Base-by-base conservation (phyloP, 2,888 invertebrate genomes). In the Gonocerus acuteangulatus region DNA sequence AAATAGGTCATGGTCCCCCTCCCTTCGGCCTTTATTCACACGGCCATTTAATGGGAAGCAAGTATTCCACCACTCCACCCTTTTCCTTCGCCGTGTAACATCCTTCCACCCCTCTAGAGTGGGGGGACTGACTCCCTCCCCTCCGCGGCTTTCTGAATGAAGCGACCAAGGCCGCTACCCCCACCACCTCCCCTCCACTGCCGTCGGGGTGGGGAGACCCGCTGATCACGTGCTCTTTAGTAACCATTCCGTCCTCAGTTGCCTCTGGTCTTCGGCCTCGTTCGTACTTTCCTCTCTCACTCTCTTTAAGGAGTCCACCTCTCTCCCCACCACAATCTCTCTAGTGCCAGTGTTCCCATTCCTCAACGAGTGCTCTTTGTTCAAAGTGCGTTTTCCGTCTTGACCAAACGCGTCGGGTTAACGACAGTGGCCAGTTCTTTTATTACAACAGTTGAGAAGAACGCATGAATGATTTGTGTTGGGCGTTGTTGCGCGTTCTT, bases 1-100 rank as follows among this genome's bases (percentile, higher is more conserved):
- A 54, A 54, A 54, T 54, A 54, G 54, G 54, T 54, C 54, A 54
- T 54, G 54, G 54, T 54, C 54, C 54, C 42, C 54, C 42, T 42
- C 23, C 34, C 39, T 34, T 6, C 32, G 7, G 32, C 16, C 36
- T 36, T 52, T 52, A 52, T 52, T 52, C 52, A 52, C 54, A 54
- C 54, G 39, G 54, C 39, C 54, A 42, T 42, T 39, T 39, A 42
- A 54, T 39, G 54, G 54, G 23, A n/a, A 21, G 32, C 34, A 51
- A 51, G 51, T 51, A 51, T 51, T 51, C 51, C 51, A 51, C 34
- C 51, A 51, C 27, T 21, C 18, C 18, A 27, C 51, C 51, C 51
- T 51, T 27, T 27, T 16, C 6, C 6, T 27, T 9, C 32, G 32
- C 51, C 19, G 13, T 34, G 51, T 51, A 51, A 51, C 32, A 51